These are phyloP conservation scores for Tigriopus californicus DNA, from an alignment of 2,888 invertebrate species.

Conservation along the genomic window DNA sequence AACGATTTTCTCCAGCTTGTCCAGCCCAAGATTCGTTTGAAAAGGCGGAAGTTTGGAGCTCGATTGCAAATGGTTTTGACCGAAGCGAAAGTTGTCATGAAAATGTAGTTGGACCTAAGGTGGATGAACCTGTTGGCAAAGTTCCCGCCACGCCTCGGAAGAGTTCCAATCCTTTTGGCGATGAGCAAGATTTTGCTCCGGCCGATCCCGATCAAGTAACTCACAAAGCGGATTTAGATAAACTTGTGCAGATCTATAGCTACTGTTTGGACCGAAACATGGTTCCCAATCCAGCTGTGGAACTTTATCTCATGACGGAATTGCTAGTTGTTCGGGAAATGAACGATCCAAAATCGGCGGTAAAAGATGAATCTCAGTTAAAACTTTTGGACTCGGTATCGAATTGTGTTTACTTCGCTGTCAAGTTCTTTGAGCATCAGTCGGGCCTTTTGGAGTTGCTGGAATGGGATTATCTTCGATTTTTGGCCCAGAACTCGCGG, in stretches of 20 bases:
- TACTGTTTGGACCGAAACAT: slow-evolving; percentile 39
- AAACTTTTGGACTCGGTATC: slow-evolving; percentile 25
- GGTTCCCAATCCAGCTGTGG: slow-evolving; percentile 43
- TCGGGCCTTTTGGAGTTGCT: slow-evolving; percentile 37
- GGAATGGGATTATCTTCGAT: slow-evolving; percentile 44
- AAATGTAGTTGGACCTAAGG: not conserved
- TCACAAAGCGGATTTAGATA: slow-evolving; percentile 35
- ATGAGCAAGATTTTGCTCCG: not conserved
- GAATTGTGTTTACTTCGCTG: slow-evolving; percentile 58
- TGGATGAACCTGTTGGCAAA: not conserved
- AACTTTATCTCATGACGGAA: slow-evolving; percentile 46
- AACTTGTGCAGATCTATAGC: slow-evolving; percentile 38
- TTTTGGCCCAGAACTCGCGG: slow-evolving; percentile 46
- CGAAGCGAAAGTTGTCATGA: not conserved
- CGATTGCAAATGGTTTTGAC: not conserved
- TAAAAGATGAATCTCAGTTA: slow-evolving; percentile 11
- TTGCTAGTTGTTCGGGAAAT: slow-evolving; percentile 34
- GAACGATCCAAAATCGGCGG: slow-evolving; percentile 17
- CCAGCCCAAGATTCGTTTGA: too few species aligned
- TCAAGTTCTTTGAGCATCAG: slow-evolving; percentile 41
- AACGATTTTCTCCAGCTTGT: too few species aligned
- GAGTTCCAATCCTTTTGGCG: not conserved
- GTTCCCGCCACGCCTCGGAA: not conserved
- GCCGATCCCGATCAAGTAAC: slow-evolving; percentile 27
- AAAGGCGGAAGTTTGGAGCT: not conserved